phyloP scores from a whole-genome alignment of 2,797 vertebrate species.

The Hydrophis major region DNA sequence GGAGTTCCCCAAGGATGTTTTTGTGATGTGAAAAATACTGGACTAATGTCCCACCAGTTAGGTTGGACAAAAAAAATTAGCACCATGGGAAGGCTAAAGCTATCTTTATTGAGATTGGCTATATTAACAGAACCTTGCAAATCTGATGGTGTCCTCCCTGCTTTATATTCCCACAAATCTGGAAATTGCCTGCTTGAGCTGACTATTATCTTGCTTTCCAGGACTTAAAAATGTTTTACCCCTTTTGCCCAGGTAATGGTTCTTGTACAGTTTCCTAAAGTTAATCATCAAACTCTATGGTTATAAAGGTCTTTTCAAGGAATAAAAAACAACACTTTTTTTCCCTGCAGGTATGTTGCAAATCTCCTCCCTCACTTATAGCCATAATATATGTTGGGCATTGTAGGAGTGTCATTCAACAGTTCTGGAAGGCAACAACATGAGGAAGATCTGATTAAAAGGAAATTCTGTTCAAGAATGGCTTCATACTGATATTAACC shows the following conservation, averaged over 20 bases:
- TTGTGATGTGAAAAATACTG: not conserved
- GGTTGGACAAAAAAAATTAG: not conserved
- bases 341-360: not conserved
- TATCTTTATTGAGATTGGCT: not conserved
- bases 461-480: not conserved
- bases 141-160: not conserved
- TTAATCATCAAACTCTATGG: not conserved
- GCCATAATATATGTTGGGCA: not conserved
- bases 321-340: not conserved
- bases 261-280: not conserved
- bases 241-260: not conserved
- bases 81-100: not conserved
- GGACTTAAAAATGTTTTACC: not conserved
- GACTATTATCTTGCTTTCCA: not conserved
- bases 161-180: not conserved
- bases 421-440: not conserved
- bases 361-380: not conserved
- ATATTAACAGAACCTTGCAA: not conserved
- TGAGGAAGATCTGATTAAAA: not conserved
- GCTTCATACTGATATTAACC: slow-evolving; percentile 23
- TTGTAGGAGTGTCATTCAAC: not conserved
- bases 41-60: not conserved
- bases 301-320: not conserved
- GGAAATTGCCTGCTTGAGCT: not conserved
- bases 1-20: not conserved